Conservation (phyloP, 2,797 vertebrate species). For the Catamblyrhynchus diadema region DNA sequence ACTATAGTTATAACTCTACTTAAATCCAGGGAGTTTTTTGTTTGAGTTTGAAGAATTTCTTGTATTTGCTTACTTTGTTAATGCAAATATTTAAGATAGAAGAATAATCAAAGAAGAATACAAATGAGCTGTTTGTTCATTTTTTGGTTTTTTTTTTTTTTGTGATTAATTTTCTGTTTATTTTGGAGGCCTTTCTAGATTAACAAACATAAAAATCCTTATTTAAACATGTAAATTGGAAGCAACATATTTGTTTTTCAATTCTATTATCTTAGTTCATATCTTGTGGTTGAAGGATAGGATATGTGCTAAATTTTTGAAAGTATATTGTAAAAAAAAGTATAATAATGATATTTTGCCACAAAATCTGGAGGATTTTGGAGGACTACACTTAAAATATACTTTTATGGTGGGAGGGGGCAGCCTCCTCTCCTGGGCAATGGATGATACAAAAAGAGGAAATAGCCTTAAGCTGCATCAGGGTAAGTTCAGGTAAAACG, state of each 20-base stretch:
- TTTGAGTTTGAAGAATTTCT: neutral
- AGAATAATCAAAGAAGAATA: neutral
- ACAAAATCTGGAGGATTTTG: neutral
- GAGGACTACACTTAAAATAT: neutral
- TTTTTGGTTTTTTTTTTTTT: neutral
- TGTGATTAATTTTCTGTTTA: neutral
- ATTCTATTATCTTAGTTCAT: neutral
- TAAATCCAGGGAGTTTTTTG: neutral
- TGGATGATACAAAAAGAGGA: neutral
- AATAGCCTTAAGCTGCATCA: neutral
- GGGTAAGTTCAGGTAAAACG: neutral
- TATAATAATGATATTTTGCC: neutral
- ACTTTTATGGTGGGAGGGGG: rapidly evolving
- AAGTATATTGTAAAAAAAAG: neutral
- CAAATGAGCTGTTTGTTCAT: neutral
- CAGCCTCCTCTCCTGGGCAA: rapidly evolving
- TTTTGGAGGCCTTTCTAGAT: neutral
- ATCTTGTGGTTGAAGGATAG: neutral
- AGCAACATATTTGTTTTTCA: neutral
- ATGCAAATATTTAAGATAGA: neutral
- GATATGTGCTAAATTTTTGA: neutral
- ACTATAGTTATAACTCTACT: neutral
- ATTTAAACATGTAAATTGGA: neutral
- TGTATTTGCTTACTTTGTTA: neutral
- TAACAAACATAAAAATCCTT: neutral